Evolutionary conservation across 2,888 invertebrate genomes (phyloP), one percentile per base, ranked within the genome.

Genomic region (Chrysina gloriosa): DNA sequence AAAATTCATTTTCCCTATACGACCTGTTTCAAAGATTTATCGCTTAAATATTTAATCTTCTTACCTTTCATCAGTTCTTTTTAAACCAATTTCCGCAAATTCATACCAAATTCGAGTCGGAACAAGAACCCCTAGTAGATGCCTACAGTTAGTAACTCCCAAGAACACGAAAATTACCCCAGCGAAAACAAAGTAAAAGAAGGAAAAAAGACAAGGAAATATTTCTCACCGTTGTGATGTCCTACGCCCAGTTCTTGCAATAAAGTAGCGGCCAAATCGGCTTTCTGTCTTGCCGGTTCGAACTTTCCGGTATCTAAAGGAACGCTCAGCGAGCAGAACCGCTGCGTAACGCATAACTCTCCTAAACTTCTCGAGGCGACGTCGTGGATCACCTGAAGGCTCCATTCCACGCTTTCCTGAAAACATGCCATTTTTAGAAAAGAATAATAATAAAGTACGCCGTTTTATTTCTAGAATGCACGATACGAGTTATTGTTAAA

Each of bases 231-330:
- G 72, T 85, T 89, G 80, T 92, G 88, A 72, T 87, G 85, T 67
- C 86, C 85, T 36, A 88, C 84, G 56, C 92, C 92, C 29, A 93
- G 86, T 79, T 92, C 92, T 76, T 91, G 90, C 2, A 94, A 84
- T 70, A 94, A 85, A 71, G 89, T 88, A 47, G 93, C 92, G 2
- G 93, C 90, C 74, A 94, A 86, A 79, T 94, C 94, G 42, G 92
- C 90, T 77, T 93, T 91, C 78, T 94, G 92, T 71, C 92, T 86
- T 14, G 91, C 90, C 7, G 90, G 87, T 79, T 93, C 92, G 86
- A 91, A 94, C 47, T 91, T 86, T 47, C 87, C 84, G 1, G 92
- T 89, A 80, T 90, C 88, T 73, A 93, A 83, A 27, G 91, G 89
- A 31, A 92, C 89, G 69, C 88, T 87, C 70, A 93, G 85, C 14